A percentile compares a stretch with the other conserved stretches of the same genome.
Evolutionary conservation across 2,113 vertebrate species (phyloP).

Genomic region (Xiphophorus couchianus): DNA sequence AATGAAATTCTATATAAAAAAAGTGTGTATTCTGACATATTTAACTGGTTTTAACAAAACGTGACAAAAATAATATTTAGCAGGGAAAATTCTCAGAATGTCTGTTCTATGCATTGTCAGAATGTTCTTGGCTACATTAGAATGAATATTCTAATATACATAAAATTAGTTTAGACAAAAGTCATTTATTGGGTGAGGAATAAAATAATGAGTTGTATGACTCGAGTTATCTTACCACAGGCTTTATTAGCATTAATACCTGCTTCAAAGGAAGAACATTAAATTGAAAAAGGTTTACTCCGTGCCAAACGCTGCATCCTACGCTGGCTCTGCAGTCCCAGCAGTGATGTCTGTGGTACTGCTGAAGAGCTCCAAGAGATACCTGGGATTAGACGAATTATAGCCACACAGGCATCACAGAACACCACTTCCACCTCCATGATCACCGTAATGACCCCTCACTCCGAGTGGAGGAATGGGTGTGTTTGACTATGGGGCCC

Average conservation of each 20-base stretch:
- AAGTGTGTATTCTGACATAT: no score
- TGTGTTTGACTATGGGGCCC: slow-evolving; percentile 32
- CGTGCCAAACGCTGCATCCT: slow-evolving; percentile 12
- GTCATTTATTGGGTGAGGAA: neutral
- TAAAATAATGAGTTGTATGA: neutral
- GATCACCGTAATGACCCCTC: slow-evolving; percentile 68
- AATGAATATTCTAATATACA: neutral
- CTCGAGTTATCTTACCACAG: neutral
- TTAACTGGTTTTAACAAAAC: no score
- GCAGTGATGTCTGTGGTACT: slow-evolving; percentile 57
- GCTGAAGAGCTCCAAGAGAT: slow-evolving; percentile 36
- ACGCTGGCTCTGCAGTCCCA: slow-evolving; percentile 21
- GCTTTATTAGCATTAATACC: neutral
- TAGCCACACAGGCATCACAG: slow-evolving; percentile 39
- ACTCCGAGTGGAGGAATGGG: slow-evolving; percentile 29
- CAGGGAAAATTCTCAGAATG: neutral
- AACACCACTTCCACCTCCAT: slow-evolving; percentile 31
- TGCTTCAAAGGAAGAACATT: neutral
- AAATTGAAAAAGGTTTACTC: slow-evolving; percentile 39
- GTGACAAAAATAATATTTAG: neutral
- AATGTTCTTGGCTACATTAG: no score
- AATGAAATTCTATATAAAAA: no score
- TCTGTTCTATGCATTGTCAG: no score
- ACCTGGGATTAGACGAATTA: slow-evolving; percentile 68
- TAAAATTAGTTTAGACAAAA: neutral